These are phyloP conservation scores for Petrocephalus sullivani DNA, from an alignment of 2,797 vertebrate species.

Conservation along the genomic window DNA sequence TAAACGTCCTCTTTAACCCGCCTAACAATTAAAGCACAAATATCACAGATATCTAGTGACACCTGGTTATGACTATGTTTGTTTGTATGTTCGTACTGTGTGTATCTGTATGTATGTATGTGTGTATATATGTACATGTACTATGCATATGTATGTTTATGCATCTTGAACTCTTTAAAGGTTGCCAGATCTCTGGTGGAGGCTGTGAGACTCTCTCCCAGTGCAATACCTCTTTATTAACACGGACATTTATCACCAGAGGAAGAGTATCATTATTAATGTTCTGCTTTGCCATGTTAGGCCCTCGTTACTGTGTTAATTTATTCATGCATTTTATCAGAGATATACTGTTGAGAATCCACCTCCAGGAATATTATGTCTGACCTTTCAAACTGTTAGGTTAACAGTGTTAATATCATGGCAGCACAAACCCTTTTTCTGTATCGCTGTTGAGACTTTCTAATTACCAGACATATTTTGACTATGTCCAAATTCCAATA, in stretches of 20 bases:
- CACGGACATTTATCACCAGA: neutral
- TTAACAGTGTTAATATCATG: slow-evolving; percentile 15
- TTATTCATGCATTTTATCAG: slow-evolving; percentile 28
- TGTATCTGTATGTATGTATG: no score
- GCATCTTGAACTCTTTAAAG: slow-evolving; percentile 2
- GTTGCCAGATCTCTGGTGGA: neutral
- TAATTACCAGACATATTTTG: neutral
- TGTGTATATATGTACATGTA: no score
- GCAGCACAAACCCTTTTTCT: neutral
- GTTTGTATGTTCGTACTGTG: no score
- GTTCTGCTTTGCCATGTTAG: slow-evolving; percentile 7
- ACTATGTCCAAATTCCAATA: neutral
- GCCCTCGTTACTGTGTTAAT: slow-evolving; percentile 21
- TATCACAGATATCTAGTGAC: neutral
- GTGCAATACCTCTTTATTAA: slow-evolving; percentile 13
- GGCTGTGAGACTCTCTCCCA: neutral
- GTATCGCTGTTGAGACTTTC: neutral
- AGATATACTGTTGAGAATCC: slow-evolving; percentile 11
- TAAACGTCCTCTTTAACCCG: neutral
- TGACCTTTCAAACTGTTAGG: slow-evolving; percentile 24
- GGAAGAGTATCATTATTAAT: slow-evolving; percentile 20
- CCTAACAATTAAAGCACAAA: neutral
- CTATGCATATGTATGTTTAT: neutral
- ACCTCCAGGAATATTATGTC: slow-evolving; percentile 19
- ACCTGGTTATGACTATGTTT: neutral